phyloP scores from a whole-genome alignment of 2,797 vertebrate species.

The Apogon talboti region DNA sequence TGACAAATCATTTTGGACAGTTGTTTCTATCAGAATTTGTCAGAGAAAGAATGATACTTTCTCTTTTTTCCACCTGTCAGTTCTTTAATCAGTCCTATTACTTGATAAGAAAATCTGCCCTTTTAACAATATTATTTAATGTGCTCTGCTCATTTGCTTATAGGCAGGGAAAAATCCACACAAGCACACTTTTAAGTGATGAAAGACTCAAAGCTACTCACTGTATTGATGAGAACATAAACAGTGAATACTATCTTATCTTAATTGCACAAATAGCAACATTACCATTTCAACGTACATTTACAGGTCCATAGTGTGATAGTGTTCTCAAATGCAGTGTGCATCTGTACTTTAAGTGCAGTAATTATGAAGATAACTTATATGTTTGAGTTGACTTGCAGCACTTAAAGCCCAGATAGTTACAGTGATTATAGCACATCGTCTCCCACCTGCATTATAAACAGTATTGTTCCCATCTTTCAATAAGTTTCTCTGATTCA shows the following conservation, averaged over 20 bases:
- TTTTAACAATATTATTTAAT: neutral
- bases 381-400: constrained; percentile 28
- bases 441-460: neutral
- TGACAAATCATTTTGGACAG: constrained; percentile 41
- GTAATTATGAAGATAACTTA: constrained; percentile 11
- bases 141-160: constrained; percentile 10
- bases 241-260: constrained; percentile 12
- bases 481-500: neutral
- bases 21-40: constrained; percentile 15
- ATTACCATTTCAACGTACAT: constrained; percentile 2
- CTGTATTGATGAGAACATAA: neutral
- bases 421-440: constrained; percentile 23
- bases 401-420: constrained; percentile 32
- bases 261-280: constrained; percentile 8
- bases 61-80: neutral
- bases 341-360: constrained; percentile 13
- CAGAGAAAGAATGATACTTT: constrained; percentile 19
- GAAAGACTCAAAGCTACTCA: constrained; percentile 1
- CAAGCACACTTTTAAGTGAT: neutral
- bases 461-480: neutral
- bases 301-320: neutral
- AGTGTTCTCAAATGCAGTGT: constrained; percentile 4
- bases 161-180: neutral
- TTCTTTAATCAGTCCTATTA: constrained; percentile 15
- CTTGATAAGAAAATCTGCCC: constrained; percentile 10